A percentile compares a stretch with the other conserved stretches of the same genome.
phyloP scores from a whole-genome alignment of 2,797 vertebrate genomes.

The Chaunax sp. region DNA sequence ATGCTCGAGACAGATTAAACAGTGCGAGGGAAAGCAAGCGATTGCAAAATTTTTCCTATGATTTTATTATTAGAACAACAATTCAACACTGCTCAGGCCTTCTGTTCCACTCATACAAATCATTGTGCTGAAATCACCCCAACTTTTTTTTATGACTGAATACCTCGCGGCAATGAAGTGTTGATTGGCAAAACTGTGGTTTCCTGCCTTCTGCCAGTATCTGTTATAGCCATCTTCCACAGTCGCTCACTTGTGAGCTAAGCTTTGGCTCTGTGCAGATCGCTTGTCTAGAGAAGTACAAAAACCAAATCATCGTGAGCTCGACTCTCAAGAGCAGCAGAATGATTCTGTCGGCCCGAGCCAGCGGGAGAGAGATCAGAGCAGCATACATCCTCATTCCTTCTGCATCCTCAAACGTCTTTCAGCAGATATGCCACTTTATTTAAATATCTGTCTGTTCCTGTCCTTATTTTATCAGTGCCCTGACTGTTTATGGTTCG shows the following conservation, averaged over 20 bases:
- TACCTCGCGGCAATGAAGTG: slow-evolving; percentile 71
- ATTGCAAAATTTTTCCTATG: slow-evolving; percentile 68
- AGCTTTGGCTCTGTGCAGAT: slow-evolving; percentile 68
- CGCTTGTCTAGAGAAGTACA: slow-evolving; percentile 71
- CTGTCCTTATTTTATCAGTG: slow-evolving; percentile 65
- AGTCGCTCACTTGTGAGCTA: slow-evolving; percentile 70
- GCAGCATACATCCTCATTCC: slow-evolving; percentile 42
- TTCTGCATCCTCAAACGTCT: slow-evolving; percentile 61
- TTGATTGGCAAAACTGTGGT: slow-evolving; percentile 71
- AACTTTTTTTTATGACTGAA: slow-evolving; percentile 58
- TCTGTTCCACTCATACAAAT: slow-evolving; percentile 70
- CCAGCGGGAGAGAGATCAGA: slow-evolving; percentile 68
- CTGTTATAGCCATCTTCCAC: slow-evolving; percentile 76
- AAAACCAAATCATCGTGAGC: slow-evolving; percentile 72
- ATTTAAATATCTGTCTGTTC: slow-evolving; percentile 71
- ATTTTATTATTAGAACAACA: slow-evolving; percentile 76
- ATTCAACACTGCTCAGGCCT: slow-evolving; percentile 64
- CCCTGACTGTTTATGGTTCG: slow-evolving; percentile 72
- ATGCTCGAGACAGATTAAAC: slow-evolving; percentile 76
- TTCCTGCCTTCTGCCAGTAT: slow-evolving; percentile 75
- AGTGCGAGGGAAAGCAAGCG: slow-evolving; percentile 66
- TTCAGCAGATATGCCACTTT: slow-evolving; percentile 56
- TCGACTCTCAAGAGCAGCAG: slow-evolving; percentile 67
- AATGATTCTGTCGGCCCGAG: slow-evolving; percentile 71
- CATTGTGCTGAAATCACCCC: slow-evolving; percentile 65